Percentiles rank a stretch among this genome's conserved stretches.
Evolutionary conservation across 2,888 invertebrate species (phyloP).

Genomic region (Amphipyra tragopoginis): DNA sequence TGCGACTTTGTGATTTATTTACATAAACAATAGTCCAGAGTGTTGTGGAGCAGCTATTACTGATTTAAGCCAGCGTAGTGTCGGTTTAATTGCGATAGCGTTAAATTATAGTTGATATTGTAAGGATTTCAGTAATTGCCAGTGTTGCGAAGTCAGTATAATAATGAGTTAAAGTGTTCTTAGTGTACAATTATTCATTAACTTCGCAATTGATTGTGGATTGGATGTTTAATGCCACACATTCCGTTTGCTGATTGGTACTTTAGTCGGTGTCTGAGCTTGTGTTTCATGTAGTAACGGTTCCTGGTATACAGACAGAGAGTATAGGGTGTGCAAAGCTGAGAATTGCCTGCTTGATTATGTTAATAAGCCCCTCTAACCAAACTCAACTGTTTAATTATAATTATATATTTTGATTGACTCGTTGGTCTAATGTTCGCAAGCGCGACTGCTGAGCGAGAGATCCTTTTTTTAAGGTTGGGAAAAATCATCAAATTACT

Average conservation of each 20-base stretch:
- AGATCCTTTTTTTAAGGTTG: too few species aligned
- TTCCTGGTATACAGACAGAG: conserved; percentile 1
- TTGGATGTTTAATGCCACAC: conserved; percentile 46
- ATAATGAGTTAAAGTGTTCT: conserved; percentile 34
- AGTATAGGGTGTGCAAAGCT: too few species aligned
- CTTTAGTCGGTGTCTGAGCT: conserved; percentile 26
- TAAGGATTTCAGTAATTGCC: conserved; percentile 49
- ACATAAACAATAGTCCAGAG: conserved; percentile 78
- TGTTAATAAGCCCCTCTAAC: too few species aligned
- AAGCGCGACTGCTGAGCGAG: too few species aligned
- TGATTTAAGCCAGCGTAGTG: conserved; percentile 66
- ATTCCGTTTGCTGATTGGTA: conserved; percentile 41
- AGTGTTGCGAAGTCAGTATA: conserved; percentile 29
- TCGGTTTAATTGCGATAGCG: conserved; percentile 64
- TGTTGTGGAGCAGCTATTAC: conserved; percentile 71
- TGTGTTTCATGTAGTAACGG: conserved; percentile 27
- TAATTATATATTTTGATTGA: too few species aligned
- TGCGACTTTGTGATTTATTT: conserved; percentile 83
- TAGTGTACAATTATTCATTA: conserved; percentile 48
- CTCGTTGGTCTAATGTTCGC: too few species aligned
- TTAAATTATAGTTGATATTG: conserved; percentile 57
- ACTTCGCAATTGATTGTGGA: conserved; percentile 39
- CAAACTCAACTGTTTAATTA: too few species aligned
- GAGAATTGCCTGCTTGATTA: too few species aligned
- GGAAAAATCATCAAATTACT: too few species aligned